Evolutionary conservation across 2,888 invertebrate species (phyloP), one percentile per base, ranked within the genome.

Genomic region (Drosophila paranaensis): DNA sequence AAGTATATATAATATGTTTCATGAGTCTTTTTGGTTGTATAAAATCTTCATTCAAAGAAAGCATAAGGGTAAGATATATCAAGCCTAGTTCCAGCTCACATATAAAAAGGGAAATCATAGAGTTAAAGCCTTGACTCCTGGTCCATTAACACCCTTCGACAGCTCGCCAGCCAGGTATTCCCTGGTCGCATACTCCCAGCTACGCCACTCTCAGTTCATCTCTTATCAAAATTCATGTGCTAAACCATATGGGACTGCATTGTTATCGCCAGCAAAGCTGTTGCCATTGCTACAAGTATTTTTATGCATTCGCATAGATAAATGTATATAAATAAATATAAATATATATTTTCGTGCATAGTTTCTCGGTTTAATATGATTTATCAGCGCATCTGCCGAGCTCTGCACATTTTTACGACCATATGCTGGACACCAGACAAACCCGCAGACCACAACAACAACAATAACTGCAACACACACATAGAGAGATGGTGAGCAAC

Each of bases 371-470:
- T 75, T 64, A 75, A 77, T 77, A 86, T 84, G 84, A 84, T 89
- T 84, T 84, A 84, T 89, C 84, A 73, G 71, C 67, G 71, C 78
- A 79, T 71, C 72, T 73, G 74, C 60, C 56, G 67, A 70, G 71
- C 81, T 89, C 65, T 87, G 89, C 74, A 81, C 84, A 83, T 79
- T 84, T 88, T 87, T 86, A 89, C 81, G 81, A 46, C 89, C 84
- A 81, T 89, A 89, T 88, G 89, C 79, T 79, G 56, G 61, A 54
- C 48, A 43, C 11, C 20, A 43, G 11, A 11, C 16, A 25, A 8
- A 8, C 16, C 46, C 54, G 62, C 80, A 33, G 33, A 33, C 33
- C 33, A 33, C 33, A 33, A 72, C 70, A 80, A 73, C 65, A 76
- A 68, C n/a, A n/a, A n/a, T n/a, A n/a, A n/a, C 63, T 76, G 74